Conservation (phyloP, 2,113 vertebrate genomes). For the Paramormyrops kingsleyae region DNA sequence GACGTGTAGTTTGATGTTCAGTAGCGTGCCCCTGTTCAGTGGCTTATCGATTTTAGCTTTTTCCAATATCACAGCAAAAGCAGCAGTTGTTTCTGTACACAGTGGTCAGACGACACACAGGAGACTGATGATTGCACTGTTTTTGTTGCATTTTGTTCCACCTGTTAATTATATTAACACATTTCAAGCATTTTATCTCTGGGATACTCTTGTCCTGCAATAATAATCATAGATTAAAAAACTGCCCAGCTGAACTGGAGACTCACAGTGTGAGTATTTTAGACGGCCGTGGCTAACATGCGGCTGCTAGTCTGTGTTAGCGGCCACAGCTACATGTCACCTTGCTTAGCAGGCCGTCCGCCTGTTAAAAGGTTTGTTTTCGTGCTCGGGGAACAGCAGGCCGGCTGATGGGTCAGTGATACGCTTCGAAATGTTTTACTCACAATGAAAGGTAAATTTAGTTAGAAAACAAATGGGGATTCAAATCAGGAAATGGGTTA, state of each 20-base stretch:
- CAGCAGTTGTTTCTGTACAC: background rate
- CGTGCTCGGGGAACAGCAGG: background rate
- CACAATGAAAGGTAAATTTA: no score
- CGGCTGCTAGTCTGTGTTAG: background rate
- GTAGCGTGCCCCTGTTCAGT: background rate
- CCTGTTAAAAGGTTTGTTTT: background rate
- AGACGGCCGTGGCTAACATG: background rate
- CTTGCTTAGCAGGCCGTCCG: background rate
- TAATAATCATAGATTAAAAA: background rate
- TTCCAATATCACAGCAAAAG: background rate
- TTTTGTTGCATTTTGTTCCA: background rate
- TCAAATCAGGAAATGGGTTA: background rate
- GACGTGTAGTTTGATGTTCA: background rate
- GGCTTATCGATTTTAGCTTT: background rate
- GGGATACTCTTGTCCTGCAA: background rate
- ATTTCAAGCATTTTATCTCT: background rate
- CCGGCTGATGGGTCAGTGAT: background rate
- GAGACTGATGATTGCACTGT: background rate
- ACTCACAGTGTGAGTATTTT: background rate
- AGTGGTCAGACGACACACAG: background rate
- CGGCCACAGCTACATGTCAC: accelerated
- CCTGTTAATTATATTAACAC: background rate
- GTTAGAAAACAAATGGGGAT: background rate
- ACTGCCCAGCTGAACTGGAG: background rate
- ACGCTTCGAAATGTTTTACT: background rate